phyloP scores from a whole-genome alignment of 2,113 vertebrate species.

The Zapornia atra region DNA sequence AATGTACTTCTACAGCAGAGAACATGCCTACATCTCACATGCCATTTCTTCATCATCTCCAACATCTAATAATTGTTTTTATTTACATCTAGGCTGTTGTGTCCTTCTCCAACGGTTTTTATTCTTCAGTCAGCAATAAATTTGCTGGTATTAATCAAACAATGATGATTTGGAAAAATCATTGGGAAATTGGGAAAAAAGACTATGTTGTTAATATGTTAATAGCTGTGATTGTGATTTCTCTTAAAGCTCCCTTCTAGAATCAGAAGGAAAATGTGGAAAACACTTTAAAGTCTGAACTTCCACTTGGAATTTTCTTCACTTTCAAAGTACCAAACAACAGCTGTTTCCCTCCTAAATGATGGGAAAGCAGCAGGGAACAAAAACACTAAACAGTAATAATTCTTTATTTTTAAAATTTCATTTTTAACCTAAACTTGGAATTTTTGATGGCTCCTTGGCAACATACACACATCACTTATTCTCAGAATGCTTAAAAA shows the following conservation, averaged over 20 bases:
- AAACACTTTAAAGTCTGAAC: background rate
- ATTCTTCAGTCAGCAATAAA: background rate
- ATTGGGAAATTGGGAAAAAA: background rate
- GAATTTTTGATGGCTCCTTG: background rate
- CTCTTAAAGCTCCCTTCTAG: background rate
- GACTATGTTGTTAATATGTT: background rate
- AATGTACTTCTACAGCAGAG: background rate
- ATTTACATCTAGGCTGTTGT: background rate
- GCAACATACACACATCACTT: background rate
- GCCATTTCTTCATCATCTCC: background rate
- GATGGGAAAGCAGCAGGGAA: background rate
- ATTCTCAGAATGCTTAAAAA: background rate
- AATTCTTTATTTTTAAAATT: background rate
- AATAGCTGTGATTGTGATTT: background rate
- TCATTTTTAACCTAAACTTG: background rate
- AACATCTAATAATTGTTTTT: background rate
- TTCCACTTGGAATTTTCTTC: background rate
- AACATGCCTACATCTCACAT: background rate
- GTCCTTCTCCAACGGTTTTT: background rate
- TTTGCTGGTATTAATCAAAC: background rate
- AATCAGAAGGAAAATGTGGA: background rate
- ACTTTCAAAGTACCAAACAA: background rate
- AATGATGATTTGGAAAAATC: too few species aligned
- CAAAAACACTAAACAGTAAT: background rate
- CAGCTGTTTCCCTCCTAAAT: background rate